These are phyloP conservation scores for Anhinga rufa DNA, from an alignment of 2,113 vertebrate genomes.

Conservation along the genomic window DNA sequence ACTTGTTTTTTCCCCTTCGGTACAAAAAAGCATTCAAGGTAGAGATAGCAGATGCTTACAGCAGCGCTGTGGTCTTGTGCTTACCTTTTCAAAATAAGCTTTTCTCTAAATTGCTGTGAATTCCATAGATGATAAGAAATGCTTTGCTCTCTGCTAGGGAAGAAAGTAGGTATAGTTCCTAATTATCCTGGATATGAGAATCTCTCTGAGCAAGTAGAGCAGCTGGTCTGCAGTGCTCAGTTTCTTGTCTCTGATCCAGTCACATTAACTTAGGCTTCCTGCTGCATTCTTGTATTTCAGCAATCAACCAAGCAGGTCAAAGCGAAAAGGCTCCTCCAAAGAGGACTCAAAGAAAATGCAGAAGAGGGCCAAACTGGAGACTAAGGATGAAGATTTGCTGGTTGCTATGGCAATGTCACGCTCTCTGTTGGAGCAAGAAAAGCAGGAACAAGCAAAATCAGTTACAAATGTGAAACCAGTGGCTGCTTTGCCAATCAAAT, in stretches of 20 bases:
- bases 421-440: slow-evolving; percentile 78
- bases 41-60: neutral
- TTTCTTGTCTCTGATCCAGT: slow-evolving; percentile 14
- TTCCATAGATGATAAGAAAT: neutral
- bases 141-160: neutral
- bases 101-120: neutral
- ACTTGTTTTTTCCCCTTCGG: neutral
- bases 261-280: neutral
- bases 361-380: slow-evolving; percentile 63
- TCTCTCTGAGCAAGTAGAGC: neutral
- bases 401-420: slow-evolving; percentile 91
- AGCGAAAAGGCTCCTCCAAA: slow-evolving; percentile 73
- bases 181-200: neutral
- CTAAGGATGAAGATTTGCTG: slow-evolving; percentile 82
- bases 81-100: neutral
- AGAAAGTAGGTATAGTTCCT: neutral
- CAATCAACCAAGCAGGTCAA: slow-evolving; percentile 49
- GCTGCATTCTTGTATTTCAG: slow-evolving; percentile 51
- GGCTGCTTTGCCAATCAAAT: slow-evolving; percentile 54
- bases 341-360: slow-evolving; percentile 70
- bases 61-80: neutral
- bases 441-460: slow-evolving; percentile 30
- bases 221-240: neutral
- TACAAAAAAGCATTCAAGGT: neutral
- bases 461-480: slow-evolving; percentile 31